Base-by-base conservation (phyloP, 2,797 vertebrate genomes). In the Macroramphosus scolopax region DNA sequence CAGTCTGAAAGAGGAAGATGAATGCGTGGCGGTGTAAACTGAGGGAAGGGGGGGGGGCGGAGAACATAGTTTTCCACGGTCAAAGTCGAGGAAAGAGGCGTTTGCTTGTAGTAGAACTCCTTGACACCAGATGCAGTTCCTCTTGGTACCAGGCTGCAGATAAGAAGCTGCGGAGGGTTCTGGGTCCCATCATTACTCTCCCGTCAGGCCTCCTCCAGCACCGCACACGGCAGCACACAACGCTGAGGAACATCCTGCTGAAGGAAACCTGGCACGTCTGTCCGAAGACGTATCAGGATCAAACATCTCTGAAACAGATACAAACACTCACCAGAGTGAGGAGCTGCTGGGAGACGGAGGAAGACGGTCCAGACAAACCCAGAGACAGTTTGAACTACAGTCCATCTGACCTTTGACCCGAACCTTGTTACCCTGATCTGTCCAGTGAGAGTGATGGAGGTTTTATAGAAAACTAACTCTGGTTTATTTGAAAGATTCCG, bases 121-220 rank as follows among this genome's bases (percentile, higher is more conserved):
- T 57, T 47, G 39, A 57, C 36, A 38, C 25, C 4, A 57, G 63
- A 63, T 66, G 66, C 39, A 57, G 76, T 76, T 84, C 88, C 77
- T 46, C 71, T 77, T 74, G 82, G 88, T 89, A 89, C 88, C 84
- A 85, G 71, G 69, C 74, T 55, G 68, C 76, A 70, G 88, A 90
- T 89, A 88, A 86, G 51, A 58, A 89, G 81, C 72, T 81, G 78
- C 55, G 57, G 64, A 61, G 59, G 63, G 83, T 43, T 86, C 84
- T 88, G 87, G 8, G 41, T 78, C 69, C 42, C 50, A 71, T 88
- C 88, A 85, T 66, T 56, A 39, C 75, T 66, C 55, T 75, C 43
- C 18, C 52, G 58, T 64, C 63, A 62, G 18, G 35, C 60, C 32
- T 33, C 33, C 25, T 12, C 50, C 45, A 60, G 74, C 51, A 74